phyloP scores from a whole-genome alignment of 2,797 vertebrate genomes.

The Clamator glandarius region DNA sequence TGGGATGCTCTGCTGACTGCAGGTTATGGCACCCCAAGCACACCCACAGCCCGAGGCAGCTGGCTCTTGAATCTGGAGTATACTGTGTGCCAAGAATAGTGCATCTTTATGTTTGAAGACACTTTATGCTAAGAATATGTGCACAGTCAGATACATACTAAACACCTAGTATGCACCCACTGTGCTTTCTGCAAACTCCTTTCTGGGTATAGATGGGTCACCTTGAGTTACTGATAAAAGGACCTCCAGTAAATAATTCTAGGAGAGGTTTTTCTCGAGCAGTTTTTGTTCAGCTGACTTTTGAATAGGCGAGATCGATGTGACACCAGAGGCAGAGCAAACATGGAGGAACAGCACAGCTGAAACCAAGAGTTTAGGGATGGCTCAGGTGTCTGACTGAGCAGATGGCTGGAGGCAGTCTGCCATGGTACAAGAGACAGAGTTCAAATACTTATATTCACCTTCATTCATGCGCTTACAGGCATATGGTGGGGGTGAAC shows the following conservation, averaged over 20 bases:
- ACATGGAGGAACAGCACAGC: accelerated
- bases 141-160: background rate
- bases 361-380: background rate
- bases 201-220: background rate
- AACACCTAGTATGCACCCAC: background rate
- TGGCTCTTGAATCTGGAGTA: background rate
- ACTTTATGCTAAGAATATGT: background rate
- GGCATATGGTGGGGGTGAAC: background rate
- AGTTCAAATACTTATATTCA: background rate
- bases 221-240: background rate
- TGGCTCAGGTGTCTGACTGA: accelerated
- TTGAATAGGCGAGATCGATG: background rate
- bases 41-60: background rate
- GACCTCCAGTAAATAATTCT: background rate
- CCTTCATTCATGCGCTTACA: background rate
- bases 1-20: background rate
- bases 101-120: background rate
- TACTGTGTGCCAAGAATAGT: background rate
- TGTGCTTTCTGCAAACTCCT: background rate
- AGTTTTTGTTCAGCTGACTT: background rate
- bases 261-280: background rate
- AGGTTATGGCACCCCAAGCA: background rate
- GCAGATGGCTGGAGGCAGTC: background rate
- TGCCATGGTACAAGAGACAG: background rate
- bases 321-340: background rate